phyloP scores from a whole-genome alignment of 2,797 vertebrate genomes.

The Thunnus albacares region DNA sequence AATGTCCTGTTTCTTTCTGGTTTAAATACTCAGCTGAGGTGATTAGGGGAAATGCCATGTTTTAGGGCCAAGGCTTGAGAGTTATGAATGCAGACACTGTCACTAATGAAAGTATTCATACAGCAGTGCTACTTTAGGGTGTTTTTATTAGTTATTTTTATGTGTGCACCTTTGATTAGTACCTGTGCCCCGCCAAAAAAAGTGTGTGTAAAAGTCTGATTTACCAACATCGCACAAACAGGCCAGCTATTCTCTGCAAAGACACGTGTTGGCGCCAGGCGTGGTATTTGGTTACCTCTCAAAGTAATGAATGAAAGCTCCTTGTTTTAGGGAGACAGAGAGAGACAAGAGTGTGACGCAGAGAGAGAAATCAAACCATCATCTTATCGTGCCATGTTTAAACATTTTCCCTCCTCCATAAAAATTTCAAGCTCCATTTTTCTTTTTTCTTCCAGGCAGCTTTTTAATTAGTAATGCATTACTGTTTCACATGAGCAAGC shows the following conservation, averaged over 20 bases:
- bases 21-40: slow-evolving; percentile 55
- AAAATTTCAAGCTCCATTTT: slow-evolving; percentile 35
- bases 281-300: slow-evolving; percentile 44
- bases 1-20: slow-evolving; percentile 62
- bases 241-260: slow-evolving; percentile 49
- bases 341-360: neutral
- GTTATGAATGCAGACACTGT: slow-evolving; percentile 52
- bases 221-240: slow-evolving; percentile 45
- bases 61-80: slow-evolving; percentile 28
- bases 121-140: slow-evolving; percentile 11
- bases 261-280: slow-evolving; percentile 19
- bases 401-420: slow-evolving; percentile 22
- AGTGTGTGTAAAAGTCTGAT: slow-evolving; percentile 35
- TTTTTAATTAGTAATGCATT: slow-evolving; percentile 64
- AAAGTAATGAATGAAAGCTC: slow-evolving; percentile 54
- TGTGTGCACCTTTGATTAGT: slow-evolving; percentile 43
- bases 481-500: slow-evolving; percentile 44
- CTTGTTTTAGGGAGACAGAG: slow-evolving; percentile 49
- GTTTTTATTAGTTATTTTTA: slow-evolving; percentile 54
- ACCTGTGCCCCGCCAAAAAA: neutral
- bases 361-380: slow-evolving; percentile 41
- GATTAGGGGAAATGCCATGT: slow-evolving; percentile 61
- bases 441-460: slow-evolving; percentile 42
- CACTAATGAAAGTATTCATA: slow-evolving; percentile 54
- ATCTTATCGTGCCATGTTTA: slow-evolving; percentile 42